A percentile compares a stretch with the other conserved stretches of the same genome.
These are phyloP conservation scores for Pedicia rivosa DNA, from an alignment of 2,888 invertebrate species.

Conservation along the genomic window DNA sequence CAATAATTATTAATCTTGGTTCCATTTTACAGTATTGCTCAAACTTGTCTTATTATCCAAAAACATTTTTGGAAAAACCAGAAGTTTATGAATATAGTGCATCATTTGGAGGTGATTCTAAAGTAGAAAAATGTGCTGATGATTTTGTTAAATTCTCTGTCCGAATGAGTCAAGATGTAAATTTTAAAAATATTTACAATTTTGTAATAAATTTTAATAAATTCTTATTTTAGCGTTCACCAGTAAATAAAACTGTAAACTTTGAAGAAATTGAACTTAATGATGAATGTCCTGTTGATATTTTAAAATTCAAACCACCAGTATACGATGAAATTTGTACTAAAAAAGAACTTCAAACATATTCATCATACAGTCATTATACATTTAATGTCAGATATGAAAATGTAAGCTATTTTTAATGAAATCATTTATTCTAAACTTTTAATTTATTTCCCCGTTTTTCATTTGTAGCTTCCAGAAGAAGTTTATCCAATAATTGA, in stretches of 20 bases:
- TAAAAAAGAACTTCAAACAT: constrained; percentile 26
- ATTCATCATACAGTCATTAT: constrained; percentile 27
- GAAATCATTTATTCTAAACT: background rate
- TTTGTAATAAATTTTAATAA: too few relatives aligned
- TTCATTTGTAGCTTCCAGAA: constrained; percentile 9
- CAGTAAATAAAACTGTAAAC: constrained; percentile 15
- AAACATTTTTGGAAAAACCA: too few relatives aligned
- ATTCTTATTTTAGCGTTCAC: constrained; percentile 20
- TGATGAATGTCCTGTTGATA: constrained; percentile 27
- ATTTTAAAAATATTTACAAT: background rate
- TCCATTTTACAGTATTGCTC: too few relatives aligned
- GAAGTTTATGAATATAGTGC: too few relatives aligned
- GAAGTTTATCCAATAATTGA: constrained; percentile 29
- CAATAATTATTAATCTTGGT: too few relatives aligned
- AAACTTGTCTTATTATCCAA: too few relatives aligned
- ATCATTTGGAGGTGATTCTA: background rate
- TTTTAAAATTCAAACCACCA: constrained; percentile 28
- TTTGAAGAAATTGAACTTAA: constrained; percentile 17
- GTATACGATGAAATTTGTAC: constrained; percentile 29
- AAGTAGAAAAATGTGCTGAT: background rate
- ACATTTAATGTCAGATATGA: constrained; percentile 25
- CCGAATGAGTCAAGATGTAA: too few relatives aligned
- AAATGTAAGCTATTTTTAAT: constrained; percentile 16
- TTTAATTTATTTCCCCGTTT: background rate
- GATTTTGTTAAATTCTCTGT: background rate